Conservation (phyloP, 2,113 vertebrate species). For the Pelvicachromis taeniatus region DNA sequence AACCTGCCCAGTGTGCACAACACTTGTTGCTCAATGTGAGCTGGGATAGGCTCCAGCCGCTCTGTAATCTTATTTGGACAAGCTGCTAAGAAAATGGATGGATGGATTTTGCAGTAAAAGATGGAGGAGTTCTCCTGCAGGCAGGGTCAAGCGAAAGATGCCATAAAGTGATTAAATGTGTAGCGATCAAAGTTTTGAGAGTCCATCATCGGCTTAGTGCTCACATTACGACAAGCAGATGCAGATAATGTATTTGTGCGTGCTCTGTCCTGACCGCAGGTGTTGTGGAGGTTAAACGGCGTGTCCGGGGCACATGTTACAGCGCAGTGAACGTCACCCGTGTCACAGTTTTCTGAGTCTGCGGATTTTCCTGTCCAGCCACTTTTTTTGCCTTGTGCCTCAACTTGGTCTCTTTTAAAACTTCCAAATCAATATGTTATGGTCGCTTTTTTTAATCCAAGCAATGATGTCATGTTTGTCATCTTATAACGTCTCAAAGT, state of each 20-base stretch:
- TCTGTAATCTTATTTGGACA: rapidly evolving
- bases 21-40: background rate
- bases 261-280: background rate
- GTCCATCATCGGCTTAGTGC: rapidly evolving
- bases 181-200: rapidly evolving
- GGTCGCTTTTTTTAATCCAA: background rate
- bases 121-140: background rate
- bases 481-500: background rate
- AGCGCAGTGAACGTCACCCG: rapidly evolving
- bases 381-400: background rate
- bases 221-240: background rate
- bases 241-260: rapidly evolving
- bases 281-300: background rate
- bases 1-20: background rate
- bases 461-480: rapidly evolving
- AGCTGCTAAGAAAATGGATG: background rate
- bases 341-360: background rate
- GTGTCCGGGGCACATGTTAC: rapidly evolving
- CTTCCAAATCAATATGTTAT: background rate
- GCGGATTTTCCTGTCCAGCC: background rate
- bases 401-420: background rate
- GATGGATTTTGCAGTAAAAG: background rate
- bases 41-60: background rate
- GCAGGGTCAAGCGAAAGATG: background rate
- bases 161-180: background rate